Evolutionary conservation across 2,113 vertebrate species (phyloP), one percentile per base, ranked within the genome.

Genomic region (Perca fluviatilis): DNA sequence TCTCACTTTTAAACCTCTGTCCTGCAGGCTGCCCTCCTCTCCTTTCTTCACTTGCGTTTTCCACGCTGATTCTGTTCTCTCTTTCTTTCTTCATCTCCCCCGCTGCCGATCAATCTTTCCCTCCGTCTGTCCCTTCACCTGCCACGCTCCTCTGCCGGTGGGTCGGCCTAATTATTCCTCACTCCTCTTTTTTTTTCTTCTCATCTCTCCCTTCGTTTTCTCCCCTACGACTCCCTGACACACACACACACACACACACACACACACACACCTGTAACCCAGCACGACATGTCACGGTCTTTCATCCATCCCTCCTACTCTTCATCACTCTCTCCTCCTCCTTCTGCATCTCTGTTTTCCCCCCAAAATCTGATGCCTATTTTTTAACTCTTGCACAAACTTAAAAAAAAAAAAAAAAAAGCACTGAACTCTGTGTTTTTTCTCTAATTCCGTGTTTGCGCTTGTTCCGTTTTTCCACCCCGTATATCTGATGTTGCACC

Each of bases 231-330:
- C 78, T 64, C 65, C 65, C 54, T 50, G n/a, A 80, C 85, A 84
- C 80, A 80, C 88, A 57, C 88, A 81, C 92, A 93, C 92, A n/a
- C n/a, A n/a, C n/a, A 30, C 30, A 30, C 30, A 30, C 30, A 30
- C 30, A 30, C 30, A 33, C 30, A 57, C 88, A 81, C 92, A 93
- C 92, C 92, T 94, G 91, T 93, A 91, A 79, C 93, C 69, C 92
- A 75, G 91, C 90, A 53, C 43, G 81, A 72, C 71, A 61, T 63
- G 77, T 86, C 72, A 6, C 68, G 49, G 46, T 64, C 77, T 77
- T 74, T 77, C 65, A 54, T 86, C 64, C 27, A 18, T 61, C 57
- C 57, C 54, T 84, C 66, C 66, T 50, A 30, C 75, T 49, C 53
- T 11, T 65, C 75, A n/a, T 57, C 60, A 13, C 62, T 74, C 64